These are phyloP conservation scores for Malthinus seriepunctatus DNA, from an alignment of 2,888 invertebrate genomes.

Conservation along the genomic window DNA sequence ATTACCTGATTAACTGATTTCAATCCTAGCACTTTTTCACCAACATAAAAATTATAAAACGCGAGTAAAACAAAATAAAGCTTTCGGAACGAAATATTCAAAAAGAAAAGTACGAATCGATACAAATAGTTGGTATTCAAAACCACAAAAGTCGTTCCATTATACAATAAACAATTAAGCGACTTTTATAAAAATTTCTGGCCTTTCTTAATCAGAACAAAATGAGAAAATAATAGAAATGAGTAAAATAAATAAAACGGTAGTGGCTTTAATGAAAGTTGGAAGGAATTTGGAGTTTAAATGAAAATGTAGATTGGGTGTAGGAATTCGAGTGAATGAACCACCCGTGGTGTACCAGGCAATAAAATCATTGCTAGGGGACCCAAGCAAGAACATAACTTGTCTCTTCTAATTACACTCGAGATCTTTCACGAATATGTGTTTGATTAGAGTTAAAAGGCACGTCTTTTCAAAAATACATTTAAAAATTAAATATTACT, in stretches of 20 bases:
- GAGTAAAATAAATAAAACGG: slow-evolving; percentile 35
- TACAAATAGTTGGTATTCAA: no score
- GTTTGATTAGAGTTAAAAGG: slow-evolving; percentile 26
- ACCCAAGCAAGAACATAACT: slow-evolving; percentile 28
- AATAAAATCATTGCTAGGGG: slow-evolving; percentile 43
- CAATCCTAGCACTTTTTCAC: no score
- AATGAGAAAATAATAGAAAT: slow-evolving; percentile 40
- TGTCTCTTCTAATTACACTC: slow-evolving; percentile 31
- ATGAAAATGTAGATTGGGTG: slow-evolving; percentile 50
- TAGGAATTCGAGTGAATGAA: slow-evolving; percentile 45
- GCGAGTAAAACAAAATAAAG: no score
- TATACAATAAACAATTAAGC: no score
- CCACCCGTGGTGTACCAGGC: slow-evolving; percentile 37
- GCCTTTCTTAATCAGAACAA: slow-evolving; percentile 13
- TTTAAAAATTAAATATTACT: slow-evolving; percentile 14
- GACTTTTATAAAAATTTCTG: slow-evolving; percentile 5
- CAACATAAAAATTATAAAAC: no score
- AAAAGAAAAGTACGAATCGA: no score
- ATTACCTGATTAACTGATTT: no score
- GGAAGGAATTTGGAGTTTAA: slow-evolving; percentile 44
- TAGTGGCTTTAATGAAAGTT: slow-evolving; percentile 38
- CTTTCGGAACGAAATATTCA: no score
- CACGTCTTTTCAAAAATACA: slow-evolving; percentile 10
- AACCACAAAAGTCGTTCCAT: no score
- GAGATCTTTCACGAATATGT: slow-evolving; percentile 28